Percentiles rank a stretch among this genome's conserved stretches.
phyloP scores from a whole-genome alignment of 2,797 vertebrate species.

The Merluccius polli region DNA sequence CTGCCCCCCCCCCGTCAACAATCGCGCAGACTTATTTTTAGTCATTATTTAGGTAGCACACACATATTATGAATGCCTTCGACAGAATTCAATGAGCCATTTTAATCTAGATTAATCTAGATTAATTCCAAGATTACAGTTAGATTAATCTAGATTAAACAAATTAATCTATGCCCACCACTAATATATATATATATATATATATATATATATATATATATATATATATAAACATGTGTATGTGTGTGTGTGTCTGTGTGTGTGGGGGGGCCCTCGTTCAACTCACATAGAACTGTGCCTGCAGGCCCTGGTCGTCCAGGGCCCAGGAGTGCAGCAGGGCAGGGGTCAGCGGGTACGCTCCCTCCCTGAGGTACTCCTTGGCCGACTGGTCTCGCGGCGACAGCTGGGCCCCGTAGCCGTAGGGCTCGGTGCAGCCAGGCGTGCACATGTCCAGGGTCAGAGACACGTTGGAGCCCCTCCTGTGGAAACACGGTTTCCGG shows the following conservation, averaged over 20 bases:
- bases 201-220: no score
- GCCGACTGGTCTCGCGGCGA: conserved; percentile 91
- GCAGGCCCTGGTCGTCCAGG: conserved; percentile 88
- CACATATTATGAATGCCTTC: no score
- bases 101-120: no score
- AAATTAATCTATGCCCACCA: no score
- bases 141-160: no score
- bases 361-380: conserved; percentile 87
- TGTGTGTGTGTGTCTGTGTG: conserved; percentile 39
- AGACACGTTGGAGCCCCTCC: conserved; percentile 97
- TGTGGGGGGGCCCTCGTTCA: conserved; percentile 37
- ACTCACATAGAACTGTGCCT: conserved; percentile 96
- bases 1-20: no score
- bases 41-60: no score
- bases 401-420: conserved; percentile 89
- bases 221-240: no score
- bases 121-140: no score
- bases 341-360: conserved; percentile 82
- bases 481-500: conserved; percentile 47
- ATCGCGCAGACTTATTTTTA: no score
- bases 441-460: conserved; percentile 98
- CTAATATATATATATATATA: no score
- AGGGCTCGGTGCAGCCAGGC: conserved; percentile 90
- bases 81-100: no score
- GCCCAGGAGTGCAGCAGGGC: conserved; percentile 87